Conservation (phyloP, 1,140 invertebrate species). For the Scaptomyza graminum region DNA sequence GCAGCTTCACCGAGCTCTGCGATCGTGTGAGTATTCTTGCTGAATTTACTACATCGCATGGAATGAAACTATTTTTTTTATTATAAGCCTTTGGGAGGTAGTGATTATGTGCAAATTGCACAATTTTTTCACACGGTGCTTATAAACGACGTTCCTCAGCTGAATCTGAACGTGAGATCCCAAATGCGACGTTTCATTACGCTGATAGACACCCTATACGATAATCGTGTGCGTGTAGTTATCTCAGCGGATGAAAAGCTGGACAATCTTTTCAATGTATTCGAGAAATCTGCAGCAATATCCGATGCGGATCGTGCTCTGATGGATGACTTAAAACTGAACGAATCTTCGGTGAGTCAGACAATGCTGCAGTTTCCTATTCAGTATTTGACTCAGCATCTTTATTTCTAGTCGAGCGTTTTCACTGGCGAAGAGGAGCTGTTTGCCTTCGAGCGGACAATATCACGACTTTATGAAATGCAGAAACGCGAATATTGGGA, state of each 20-base stretch:
- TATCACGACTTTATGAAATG: slow-evolving; percentile 97
- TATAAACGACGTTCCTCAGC: slow-evolving; percentile 93
- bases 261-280: slow-evolving; percentile 89
- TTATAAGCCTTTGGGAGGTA: slow-evolving; percentile 93
- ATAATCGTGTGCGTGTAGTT: slow-evolving; percentile 93
- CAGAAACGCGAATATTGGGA: slow-evolving; percentile 97
- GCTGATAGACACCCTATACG: slow-evolving; percentile 98
- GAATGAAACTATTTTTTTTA: background rate
- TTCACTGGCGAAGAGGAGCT: slow-evolving; percentile 99
- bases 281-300: slow-evolving; percentile 84
- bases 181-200: slow-evolving; percentile 97
- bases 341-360: slow-evolving; percentile 66
- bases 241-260: slow-evolving; percentile 91
- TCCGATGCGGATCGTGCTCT: slow-evolving; percentile 92
- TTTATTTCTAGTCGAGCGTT: slow-evolving; percentile 88
- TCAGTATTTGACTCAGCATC: background rate
- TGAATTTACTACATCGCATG: too few species aligned
- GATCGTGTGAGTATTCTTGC: slow-evolving; percentile 88
- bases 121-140: slow-evolving; percentile 98
- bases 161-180: slow-evolving; percentile 91
- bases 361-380: background rate
- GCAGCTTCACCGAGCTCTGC: slow-evolving; percentile 96
- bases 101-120: slow-evolving; percentile 96
- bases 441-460: slow-evolving; percentile 97
- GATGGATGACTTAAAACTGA: slow-evolving; percentile 95